Evolutionary conservation across 2,888 invertebrate species (phyloP), one percentile per base, ranked within the genome.

Genomic region (Eupelmus urozonus): DNA sequence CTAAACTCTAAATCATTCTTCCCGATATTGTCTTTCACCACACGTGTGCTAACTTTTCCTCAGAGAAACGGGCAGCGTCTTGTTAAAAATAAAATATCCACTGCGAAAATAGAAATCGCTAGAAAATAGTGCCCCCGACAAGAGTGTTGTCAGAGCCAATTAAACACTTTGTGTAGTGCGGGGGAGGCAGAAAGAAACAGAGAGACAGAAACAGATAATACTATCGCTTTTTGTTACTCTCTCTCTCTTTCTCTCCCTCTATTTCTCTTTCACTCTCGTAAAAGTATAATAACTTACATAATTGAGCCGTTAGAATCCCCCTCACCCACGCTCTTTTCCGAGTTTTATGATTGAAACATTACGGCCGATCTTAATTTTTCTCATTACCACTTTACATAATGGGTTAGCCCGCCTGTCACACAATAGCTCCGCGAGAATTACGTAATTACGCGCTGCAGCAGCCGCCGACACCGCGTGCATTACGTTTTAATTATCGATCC

Each of bases 71-170:
- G n/a, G n/a, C n/a, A n/a, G 25, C 25, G 29, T 9, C 5, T 2
- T 23, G 45, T 42, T 74, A 65, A 63, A 73, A 65, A 73, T 55
- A 65, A 65, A 45, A 27, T 62, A 20, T n/a, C 25, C 57, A 18
- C 18, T 27, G 18, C 57, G 7, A 23, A 74, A 74, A 74, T 74
- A 74, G 73, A 74, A 55, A 55, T 55, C 45, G 73, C 55, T 74
- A 57, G 45, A 40, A 67, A 51, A 69, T 75, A 59, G 34, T 49
- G 11, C 53, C 62, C 62, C 62, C 62, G 69, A 67, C 62, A 60
- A 62, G 66, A 51, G 27, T 59, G 60, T n/a, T n/a, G n/a, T 62
- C 60, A 40, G 13, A 18, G 49, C 53, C 45, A 75, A 75, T 75
- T 69, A 69, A 69, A 69, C 60, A 42, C 67, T 60, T 59, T 75